phyloP scores from a whole-genome alignment of 2,797 vertebrate genomes.

The Intellagama lesueurii region DNA sequence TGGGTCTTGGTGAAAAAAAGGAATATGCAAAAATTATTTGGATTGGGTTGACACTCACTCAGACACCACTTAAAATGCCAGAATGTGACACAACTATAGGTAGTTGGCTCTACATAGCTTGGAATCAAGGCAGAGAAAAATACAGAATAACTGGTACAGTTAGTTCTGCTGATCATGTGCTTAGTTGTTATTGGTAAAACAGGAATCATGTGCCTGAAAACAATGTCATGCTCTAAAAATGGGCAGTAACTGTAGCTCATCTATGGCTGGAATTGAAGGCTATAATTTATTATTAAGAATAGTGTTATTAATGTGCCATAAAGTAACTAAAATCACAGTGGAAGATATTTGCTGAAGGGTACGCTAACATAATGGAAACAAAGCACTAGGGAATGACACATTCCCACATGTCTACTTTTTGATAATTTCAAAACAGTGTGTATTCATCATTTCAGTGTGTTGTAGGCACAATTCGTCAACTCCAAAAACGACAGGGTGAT shows the following conservation, averaged over 20 bases:
- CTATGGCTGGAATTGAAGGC: rapidly evolving
- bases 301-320: not conserved
- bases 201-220: conserved; percentile 1
- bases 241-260: not conserved
- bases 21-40: not conserved
- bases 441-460: conserved; percentile 53
- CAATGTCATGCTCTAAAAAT: not conserved
- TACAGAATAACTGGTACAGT: not conserved
- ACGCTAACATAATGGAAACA: rapidly evolving
- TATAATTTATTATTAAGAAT: not conserved
- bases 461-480: conserved; percentile 62
- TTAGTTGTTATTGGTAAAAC: not conserved
- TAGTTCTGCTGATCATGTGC: not conserved
- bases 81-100: not conserved
- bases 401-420: conserved; percentile 49
- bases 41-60: not conserved
- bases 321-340: not conserved
- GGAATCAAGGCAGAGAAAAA: not conserved
- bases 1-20: not conserved
- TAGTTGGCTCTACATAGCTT: not conserved
- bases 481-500: conserved; percentile 61
- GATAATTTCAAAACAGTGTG: conserved; percentile 65
- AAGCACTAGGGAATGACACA: conserved; percentile 51
- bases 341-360: not conserved
- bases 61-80: not conserved